A percentile compares a stretch with the other conserved stretches of the same genome.
phyloP scores from a whole-genome alignment of 2,797 vertebrate genomes.

The Craterocephalus amniculus region DNA sequence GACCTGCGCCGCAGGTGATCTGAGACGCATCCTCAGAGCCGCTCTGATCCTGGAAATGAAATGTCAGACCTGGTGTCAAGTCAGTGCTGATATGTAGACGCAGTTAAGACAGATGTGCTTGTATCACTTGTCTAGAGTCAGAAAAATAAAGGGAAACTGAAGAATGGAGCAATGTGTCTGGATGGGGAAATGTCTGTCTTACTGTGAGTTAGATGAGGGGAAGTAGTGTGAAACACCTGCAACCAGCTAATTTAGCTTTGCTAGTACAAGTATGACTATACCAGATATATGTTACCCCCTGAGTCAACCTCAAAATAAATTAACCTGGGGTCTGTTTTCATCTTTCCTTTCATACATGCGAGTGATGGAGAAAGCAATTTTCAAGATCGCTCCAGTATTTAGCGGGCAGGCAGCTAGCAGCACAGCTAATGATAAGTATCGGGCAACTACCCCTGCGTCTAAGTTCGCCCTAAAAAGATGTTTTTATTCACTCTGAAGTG shows the following conservation, averaged over 20 bases:
- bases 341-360: too few species aligned
- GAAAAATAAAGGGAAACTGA: conserved; percentile 23
- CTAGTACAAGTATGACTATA: background rate
- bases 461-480: too few species aligned
- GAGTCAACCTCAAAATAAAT: background rate
- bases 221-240: background rate
- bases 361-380: too few species aligned
- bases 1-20: conserved; percentile 46
- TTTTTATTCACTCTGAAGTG: too few species aligned
- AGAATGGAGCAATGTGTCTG: conserved; percentile 7
- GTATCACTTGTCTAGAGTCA: conserved; percentile 35
- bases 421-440: too few species aligned
- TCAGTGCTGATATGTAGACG: conserved; percentile 29
- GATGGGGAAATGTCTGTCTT: conserved; percentile 1
- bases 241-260: background rate
- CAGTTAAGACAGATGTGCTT: conserved; percentile 49
- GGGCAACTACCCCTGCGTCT: too few species aligned
- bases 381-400: too few species aligned
- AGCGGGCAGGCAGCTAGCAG: too few species aligned
- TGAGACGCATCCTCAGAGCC: conserved; percentile 46
- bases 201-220: conserved; percentile 5
- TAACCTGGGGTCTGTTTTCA: too few species aligned
- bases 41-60: conserved; percentile 62
- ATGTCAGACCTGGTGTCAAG: conserved; percentile 50
- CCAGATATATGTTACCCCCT: background rate